Evolutionary conservation across 2,797 vertebrate species (phyloP).

Genomic region (Ctenopoma kingsleyae): DNA sequence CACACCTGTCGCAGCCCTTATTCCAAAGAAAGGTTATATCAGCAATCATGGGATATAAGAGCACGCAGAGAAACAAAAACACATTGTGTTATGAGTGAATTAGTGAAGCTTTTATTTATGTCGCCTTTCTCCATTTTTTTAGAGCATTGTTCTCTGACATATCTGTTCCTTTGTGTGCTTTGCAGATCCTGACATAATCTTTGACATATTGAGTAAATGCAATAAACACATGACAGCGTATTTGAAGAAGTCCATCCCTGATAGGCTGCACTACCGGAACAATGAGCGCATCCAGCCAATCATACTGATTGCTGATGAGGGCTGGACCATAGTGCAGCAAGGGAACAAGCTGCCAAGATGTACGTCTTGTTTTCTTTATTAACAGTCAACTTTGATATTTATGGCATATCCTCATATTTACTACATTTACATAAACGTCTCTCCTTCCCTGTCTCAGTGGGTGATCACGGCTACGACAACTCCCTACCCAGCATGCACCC

Average conservation of each 20-base stretch:
- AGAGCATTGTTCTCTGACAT: background rate
- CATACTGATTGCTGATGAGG: slow-evolving; percentile 93
- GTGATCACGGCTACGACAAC: slow-evolving; percentile 97
- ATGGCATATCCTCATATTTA: too few relatives aligned
- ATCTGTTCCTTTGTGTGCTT: background rate
- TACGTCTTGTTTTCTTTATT: slow-evolving; percentile 44
- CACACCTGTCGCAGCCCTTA: slow-evolving; percentile 89
- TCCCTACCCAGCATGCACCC: slow-evolving; percentile 94
- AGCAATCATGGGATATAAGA: background rate
- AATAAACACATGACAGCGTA: slow-evolving; percentile 88
- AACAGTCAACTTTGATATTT: background rate
- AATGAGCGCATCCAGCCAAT: slow-evolving; percentile 90
- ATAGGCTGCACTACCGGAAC: slow-evolving; percentile 90
- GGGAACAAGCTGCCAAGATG: slow-evolving; percentile 77
- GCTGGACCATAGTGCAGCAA: slow-evolving; percentile 91
- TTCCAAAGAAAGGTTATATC: slow-evolving; percentile 84
- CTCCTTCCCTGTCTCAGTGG: slow-evolving; percentile 82
- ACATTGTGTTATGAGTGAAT: too few relatives aligned
- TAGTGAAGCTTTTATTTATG: too few relatives aligned
- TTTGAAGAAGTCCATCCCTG: slow-evolving; percentile 90
- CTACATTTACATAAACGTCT: background rate
- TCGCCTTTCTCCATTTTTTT: background rate
- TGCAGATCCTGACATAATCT: slow-evolving; percentile 83
- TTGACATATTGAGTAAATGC: slow-evolving; percentile 85
- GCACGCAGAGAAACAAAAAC: background rate